Base-by-base conservation (phyloP, 2,888 invertebrate genomes). In the Lycaena phlaeas region DNA sequence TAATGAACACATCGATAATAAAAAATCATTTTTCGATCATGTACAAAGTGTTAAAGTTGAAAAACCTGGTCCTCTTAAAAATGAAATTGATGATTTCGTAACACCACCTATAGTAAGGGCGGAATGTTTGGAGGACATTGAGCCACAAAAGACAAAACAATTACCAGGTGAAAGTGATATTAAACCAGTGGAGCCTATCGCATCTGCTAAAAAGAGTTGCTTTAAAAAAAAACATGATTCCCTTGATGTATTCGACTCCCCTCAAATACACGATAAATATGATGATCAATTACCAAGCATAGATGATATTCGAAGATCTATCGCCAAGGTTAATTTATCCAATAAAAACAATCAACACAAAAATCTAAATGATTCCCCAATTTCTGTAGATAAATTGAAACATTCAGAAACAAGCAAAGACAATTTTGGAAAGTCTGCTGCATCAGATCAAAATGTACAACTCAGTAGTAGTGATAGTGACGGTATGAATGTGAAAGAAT, bases 71-170 rank as follows among this genome's bases (percentile, higher is more conserved):
- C 29, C 22, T 29, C 11, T 38, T 25, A 36, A 26, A 14, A 29
- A 44, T 39, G 15, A 45, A 44, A 14, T 30, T 40, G 56, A 65
- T 43, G 52, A 62, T 6, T 56, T 67, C 6, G 57, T 72, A 36
- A 78, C 77, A 3, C 74, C 76, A 0, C 71, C 75, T 0, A 74
- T 77, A 25, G 65, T 73, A 0, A 71, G 65, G 56, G 76, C 78
- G 4, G 60, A 64, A 14, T 44, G 46, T 1, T 44, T 44, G 1
- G 57, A 59, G 14, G 56, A 68, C 42, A 65, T 60, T 40, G 61
- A 68, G 53, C 68, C 70, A 0, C 71, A 57, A 27, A 63, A 66
- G 17, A 68, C 75, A 11, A 74, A 68, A 36, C 75, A 64, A 46
- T 56, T 76, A 18, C 44, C 78, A n/a, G 69, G 68, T n/a, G 70